Evolutionary conservation across 2,888 invertebrate species (phyloP), one percentile per base, ranked within the genome.

Genomic region (Thera obeliscata): DNA sequence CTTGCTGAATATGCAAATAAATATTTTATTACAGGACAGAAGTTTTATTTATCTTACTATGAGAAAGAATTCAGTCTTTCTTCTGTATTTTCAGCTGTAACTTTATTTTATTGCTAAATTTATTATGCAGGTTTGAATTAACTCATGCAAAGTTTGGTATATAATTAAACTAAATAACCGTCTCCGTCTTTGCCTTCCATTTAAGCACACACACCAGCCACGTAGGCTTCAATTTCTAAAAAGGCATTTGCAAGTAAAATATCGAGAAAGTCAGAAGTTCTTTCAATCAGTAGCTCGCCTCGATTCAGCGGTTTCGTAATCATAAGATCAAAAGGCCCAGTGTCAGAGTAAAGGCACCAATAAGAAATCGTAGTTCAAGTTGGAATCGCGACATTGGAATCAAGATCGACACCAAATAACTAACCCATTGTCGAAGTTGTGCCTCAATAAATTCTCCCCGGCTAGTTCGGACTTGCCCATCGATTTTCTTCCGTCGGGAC

Each of bases 351-450:
- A 56, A 70, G 64, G 64, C 64, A 67, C 70, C 70, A 79, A 77
- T 76, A 77, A 76, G 70, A 70, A 77, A 75, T 70, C 61, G 52
- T 49, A 71, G 74, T 74, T 81, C 75, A 74, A 78, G 77, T 76
- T 71, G 52, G 65, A 72, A 78, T 78, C 78, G 76, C 70, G 66
- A 77, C 76, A 77, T 79, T 81, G 75, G 78, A 83, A 84, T 85
- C 81, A 83, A 81, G 81, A 84, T 81, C 76, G 83, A 81, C 85
- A 79, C 79, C 77, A 79, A 83, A 87, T 85, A 86, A 86, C 85
- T 83, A 82, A 84, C 80, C 83, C 79, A 85, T 88, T 87, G 87
- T 88, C 80, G 81, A 84, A 87, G 79, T 86, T 82, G 74, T 72
- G 74, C 76, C 78, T 71, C 87, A 86, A 87, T 89, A 89, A 88